A percentile compares a stretch with the other conserved stretches of the same genome.
phyloP scores from a whole-genome alignment of 2,888 invertebrate genomes.

The Microdon myrmicae region DNA sequence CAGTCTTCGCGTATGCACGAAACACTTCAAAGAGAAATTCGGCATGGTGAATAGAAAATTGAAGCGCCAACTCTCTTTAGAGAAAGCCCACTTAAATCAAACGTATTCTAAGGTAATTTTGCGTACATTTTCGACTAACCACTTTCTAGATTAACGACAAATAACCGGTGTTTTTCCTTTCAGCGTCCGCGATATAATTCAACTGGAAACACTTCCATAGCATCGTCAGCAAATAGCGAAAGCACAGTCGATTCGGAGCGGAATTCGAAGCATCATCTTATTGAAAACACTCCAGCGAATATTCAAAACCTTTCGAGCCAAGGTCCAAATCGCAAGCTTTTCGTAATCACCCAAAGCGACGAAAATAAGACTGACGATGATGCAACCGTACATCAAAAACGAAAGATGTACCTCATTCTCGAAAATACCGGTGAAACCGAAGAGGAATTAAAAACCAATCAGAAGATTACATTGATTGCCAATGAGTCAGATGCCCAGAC shows the following conservation, averaged over 20 bases:
- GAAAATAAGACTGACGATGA: constrained; percentile 49
- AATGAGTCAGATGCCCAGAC: constrained; percentile 58
- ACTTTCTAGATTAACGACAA: not conserved
- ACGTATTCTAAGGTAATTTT: constrained; percentile 37
- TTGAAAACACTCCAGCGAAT: no score
- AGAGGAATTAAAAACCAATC: constrained; percentile 47
- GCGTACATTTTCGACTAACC: not conserved
- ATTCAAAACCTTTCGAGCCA: constrained; percentile 32
- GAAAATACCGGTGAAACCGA: constrained; percentile 58
- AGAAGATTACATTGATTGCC: constrained; percentile 62
- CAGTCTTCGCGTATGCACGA: constrained; percentile 59
- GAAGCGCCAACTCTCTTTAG: constrained; percentile 28
- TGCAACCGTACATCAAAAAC: constrained; percentile 55
- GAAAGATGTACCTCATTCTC: constrained; percentile 61
- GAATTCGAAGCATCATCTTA: constrained; percentile 30
- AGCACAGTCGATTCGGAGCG: constrained; percentile 39
- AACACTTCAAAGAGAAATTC: constrained; percentile 59
- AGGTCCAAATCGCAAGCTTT: constrained; percentile 59
- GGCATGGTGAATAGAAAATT: constrained; percentile 48
- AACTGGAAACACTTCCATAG: constrained; percentile 13
- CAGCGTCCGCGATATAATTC: constrained; percentile 43
- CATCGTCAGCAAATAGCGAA: constrained; percentile 43
- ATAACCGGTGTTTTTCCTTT: not conserved
- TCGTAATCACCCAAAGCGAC: constrained; percentile 62
- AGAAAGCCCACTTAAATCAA: constrained; percentile 31